Conservation (phyloP, 2,888 invertebrate genomes). For the Holacanthella duospinosa region DNA sequence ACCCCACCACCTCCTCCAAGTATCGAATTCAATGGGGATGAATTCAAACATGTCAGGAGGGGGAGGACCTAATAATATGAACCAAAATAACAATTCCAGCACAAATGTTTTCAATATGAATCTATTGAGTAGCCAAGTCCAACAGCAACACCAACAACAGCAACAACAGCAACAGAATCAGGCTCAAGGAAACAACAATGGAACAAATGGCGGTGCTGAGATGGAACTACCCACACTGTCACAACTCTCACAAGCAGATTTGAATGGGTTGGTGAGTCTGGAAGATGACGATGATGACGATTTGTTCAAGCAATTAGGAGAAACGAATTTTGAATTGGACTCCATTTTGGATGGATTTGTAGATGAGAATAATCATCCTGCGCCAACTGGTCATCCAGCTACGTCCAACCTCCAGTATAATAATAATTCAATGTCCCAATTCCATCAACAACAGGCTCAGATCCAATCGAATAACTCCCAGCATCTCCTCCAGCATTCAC, state of each 20-base stretch:
- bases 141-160: constrained; percentile 20
- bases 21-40: constrained; percentile 7
- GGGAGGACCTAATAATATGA: constrained; percentile 8
- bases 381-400: constrained; percentile 10
- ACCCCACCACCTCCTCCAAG: constrained; percentile 6
- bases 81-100: constrained; percentile 12
- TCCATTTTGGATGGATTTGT: constrained; percentile 37
- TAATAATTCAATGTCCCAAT: background rate
- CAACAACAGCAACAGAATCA: constrained; percentile 12
- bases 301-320: constrained; percentile 68
- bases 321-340: constrained; percentile 76
- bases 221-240: constrained; percentile 44
- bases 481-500: constrained; percentile 33
- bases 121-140: background rate
- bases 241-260: constrained; percentile 61
- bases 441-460: constrained; percentile 24
- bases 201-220: constrained; percentile 7
- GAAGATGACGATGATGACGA: constrained; percentile 64
- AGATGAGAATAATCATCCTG: constrained; percentile 29
- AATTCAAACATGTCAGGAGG: constrained; percentile 6
- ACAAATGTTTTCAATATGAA: background rate
- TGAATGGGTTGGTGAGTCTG: constrained; percentile 56
- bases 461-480: constrained; percentile 17
- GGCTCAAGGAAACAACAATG: background rate
- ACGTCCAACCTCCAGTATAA: background rate